phyloP scores from a whole-genome alignment of 2,888 invertebrate genomes.

The Polydrusus pterygomalis region DNA sequence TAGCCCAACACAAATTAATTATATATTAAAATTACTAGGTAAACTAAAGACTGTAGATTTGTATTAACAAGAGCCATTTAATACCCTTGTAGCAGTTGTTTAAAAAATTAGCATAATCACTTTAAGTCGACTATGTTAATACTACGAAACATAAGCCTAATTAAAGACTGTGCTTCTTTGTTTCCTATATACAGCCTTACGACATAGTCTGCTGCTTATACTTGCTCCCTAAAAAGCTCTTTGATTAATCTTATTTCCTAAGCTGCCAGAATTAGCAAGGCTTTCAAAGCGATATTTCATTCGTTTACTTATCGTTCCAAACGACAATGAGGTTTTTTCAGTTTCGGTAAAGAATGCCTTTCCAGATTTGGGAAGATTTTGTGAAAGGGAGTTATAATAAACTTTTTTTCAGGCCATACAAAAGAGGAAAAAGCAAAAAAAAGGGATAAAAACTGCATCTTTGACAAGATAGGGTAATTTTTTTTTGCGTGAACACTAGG shows the following conservation, averaged over 20 bases:
- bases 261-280: conserved; percentile 32
- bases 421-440: neutral
- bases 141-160: neutral
- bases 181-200: neutral
- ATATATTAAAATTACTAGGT: too few species aligned
- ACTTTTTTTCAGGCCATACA: conserved; percentile 3
- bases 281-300: conserved; percentile 41
- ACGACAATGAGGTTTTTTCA: conserved; percentile 30
- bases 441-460: conserved; percentile 1
- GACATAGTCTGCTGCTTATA: neutral
- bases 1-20: too few species aligned
- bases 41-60: neutral
- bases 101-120: neutral
- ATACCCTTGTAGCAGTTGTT: neutral
- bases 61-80: neutral
- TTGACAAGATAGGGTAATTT: neutral
- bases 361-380: neutral
- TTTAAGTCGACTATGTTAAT: neutral
- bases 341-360: conserved; percentile 1
- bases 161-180: neutral
- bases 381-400: conserved; percentile 17
- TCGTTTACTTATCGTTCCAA: conserved; percentile 29
- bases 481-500: neutral
- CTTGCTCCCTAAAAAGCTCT: neutral
- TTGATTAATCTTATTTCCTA: conserved; percentile 32